phyloP scores from a whole-genome alignment of 2,113 vertebrate genomes.

The Poeciliopsis retropinna region DNA sequence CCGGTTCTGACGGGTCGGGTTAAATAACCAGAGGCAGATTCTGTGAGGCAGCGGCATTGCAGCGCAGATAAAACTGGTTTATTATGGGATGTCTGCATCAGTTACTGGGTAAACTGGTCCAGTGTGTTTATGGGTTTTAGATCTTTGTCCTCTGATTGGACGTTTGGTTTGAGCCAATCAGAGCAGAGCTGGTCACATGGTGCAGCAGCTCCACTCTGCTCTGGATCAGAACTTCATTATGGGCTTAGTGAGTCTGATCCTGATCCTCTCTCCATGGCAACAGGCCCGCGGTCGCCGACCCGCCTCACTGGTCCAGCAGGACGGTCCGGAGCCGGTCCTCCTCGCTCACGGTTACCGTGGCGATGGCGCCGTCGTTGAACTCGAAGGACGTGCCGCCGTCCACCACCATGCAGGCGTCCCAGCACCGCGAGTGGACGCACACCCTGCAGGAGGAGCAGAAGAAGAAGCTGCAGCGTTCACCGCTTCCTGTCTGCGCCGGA shows the following conservation, averaged over 20 bases:
- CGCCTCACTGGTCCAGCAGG: conserved; percentile 82
- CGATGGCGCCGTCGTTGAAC: conserved; percentile 96
- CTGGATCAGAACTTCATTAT: not conserved
- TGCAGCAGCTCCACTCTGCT: not conserved
- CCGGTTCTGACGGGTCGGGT: not conserved
- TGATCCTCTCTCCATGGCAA: not conserved
- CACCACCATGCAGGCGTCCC: conserved; percentile 98
- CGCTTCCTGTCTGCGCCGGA: too few species aligned
- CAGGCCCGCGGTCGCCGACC: not conserved
- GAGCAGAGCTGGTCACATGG: not conserved
- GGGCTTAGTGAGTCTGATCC: not conserved
- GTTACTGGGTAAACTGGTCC: not conserved
- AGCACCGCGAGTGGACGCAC: conserved; percentile 92
- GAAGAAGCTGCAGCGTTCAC: too few species aligned
- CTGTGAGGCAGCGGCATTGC: not conserved
- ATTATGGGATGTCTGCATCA: not conserved
- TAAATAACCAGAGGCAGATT: not conserved
- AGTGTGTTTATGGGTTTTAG: not conserved
- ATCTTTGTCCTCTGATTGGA: not conserved
- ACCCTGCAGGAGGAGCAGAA: conserved; percentile 78
- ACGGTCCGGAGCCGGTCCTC: conserved; percentile 93
- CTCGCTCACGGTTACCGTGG: conserved; percentile 86
- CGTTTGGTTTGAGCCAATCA: not conserved
- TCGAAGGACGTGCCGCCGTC: conserved; percentile 97
- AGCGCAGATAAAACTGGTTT: not conserved